phyloP scores from a whole-genome alignment of 2,113 vertebrate species.

The Scalopus aquaticus region DNA sequence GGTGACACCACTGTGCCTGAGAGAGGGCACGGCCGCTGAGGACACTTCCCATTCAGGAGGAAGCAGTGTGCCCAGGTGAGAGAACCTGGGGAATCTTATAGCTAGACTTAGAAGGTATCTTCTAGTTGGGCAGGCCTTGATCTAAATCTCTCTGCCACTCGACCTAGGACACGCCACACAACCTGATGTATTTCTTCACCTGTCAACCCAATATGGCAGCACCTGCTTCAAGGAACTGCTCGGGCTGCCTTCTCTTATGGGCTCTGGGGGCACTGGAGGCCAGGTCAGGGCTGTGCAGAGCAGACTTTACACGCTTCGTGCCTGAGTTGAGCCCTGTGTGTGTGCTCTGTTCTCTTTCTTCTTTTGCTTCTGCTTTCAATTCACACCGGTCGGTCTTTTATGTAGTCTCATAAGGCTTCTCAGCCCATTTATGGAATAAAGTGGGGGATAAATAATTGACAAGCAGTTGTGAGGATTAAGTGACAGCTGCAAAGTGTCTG shows the following conservation, averaged over 20 bases:
- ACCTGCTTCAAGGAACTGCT: not conserved
- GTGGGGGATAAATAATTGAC: not conserved
- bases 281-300: not conserved
- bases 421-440: not conserved
- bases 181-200: not conserved
- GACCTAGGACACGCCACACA: not conserved
- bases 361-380: not conserved
- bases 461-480: not conserved
- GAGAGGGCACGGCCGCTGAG: not conserved
- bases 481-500: not conserved
- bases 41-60: not conserved
- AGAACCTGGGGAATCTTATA: not conserved
- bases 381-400: not conserved
- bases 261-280: not conserved
- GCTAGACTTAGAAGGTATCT: not conserved
- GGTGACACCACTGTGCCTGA: not conserved
- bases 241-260: not conserved
- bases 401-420: not conserved
- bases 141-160: not conserved
- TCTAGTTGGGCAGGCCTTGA: too few relatives aligned
- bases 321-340: not conserved
- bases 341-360: not conserved
- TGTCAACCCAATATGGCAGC: not conserved
- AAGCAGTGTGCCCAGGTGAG: not conserved
- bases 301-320: not conserved